Evolutionary conservation across 2,113 vertebrate genomes (phyloP), one percentile per base, ranked within the genome.

Genomic region (Gymnorhina tibicen): DNA sequence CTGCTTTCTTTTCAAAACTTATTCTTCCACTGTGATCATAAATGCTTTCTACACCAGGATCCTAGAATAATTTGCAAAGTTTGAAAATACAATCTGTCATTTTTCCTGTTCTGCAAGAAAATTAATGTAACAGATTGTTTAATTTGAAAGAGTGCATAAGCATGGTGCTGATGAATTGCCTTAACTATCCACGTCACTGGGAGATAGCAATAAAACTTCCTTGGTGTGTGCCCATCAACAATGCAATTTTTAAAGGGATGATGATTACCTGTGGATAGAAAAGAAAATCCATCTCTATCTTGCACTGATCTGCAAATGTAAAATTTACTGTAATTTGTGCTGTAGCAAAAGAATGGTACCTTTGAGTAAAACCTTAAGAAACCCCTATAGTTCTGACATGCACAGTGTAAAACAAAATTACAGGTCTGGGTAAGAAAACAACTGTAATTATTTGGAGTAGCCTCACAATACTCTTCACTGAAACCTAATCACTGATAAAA

Each of bases 111-210:
- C n/a, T 86, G 49, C 47, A 76, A 86, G 46, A 60, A 96, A 97
- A 97, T 89, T 50, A 93, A 64, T 95, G 87, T 89, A 96, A 93
- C 86, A 97, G 77, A 93, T 81, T 95, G 50, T 90, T 95, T 91
- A 96, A 95, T 96, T 93, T 96, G 69, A 96, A 92, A 94, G 92
- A 94, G 47, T 9, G 0, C 76, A 55, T 60, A 91, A 96, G 64
- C 49, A 73, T 26, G 16, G 22, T 58, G 30, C 77, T 96, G 88
- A 97, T 96, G 30, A 94, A 97, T 97, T 95, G 56, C 72, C 87
- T 91, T 91, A 85, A 59, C 86, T 97, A 73, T 56, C 84, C 93
- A 84, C 70, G 73, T 92, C 91, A 78, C 80, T 77, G n/a, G 62
- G 41, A 97, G 72, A 96, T 17, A 91, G 53, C 76, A 91, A 91